A percentile compares a stretch with the other conserved stretches of the same genome.
These are phyloP conservation scores for Iguana delicatissima DNA, from an alignment of 2,797 vertebrate genomes.

Conservation along the genomic window DNA sequence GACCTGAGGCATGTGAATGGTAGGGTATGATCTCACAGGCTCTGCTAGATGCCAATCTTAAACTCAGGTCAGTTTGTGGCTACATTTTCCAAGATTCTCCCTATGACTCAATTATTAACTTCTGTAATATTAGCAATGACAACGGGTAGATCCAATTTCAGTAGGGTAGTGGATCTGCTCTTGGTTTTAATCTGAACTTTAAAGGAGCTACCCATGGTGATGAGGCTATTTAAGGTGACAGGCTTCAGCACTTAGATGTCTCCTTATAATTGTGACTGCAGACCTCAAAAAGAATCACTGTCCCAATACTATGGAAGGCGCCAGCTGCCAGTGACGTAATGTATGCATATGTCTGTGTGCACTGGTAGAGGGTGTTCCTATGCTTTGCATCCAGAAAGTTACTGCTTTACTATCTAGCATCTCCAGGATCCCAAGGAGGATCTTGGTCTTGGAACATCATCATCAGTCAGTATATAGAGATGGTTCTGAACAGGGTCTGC, in stretches of 20 bases:
- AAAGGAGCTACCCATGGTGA: no score
- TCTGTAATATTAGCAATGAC: no score
- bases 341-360: not conserved
- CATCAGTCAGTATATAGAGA: not conserved
- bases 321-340: not conserved
- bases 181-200: no score
- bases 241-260: no score
- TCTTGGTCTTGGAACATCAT: not conserved
- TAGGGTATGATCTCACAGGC: not conserved
- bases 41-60: not conserved
- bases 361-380: not conserved
- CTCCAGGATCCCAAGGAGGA: not conserved
- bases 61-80: not conserved
- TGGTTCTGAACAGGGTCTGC: no score
- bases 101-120: not conserved
- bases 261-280: no score
- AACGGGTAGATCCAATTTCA: no score
- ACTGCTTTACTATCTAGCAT: not conserved
- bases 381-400: not conserved
- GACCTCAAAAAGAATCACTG: no score
- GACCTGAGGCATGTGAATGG: no score
- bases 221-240: no score
- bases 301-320: not conserved
- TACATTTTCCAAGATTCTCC: not conserved
- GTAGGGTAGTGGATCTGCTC: no score